Evolutionary conservation across 2,888 invertebrate species (phyloP).

Genomic region (Acrocera orbiculus): DNA sequence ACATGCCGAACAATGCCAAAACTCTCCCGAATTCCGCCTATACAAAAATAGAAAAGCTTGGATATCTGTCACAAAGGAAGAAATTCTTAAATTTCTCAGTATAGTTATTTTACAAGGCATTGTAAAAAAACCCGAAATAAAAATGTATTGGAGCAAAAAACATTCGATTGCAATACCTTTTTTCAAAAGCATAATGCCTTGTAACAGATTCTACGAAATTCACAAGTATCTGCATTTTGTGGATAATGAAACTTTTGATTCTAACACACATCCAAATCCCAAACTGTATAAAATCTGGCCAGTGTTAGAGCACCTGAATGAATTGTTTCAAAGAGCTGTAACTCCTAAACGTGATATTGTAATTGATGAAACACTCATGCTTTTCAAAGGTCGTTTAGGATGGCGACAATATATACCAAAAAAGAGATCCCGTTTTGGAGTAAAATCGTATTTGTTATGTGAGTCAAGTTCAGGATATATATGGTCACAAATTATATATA

Average conservation of each 20-base stretch:
- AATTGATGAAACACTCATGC: conserved; percentile 13
- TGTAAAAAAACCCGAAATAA: no score
- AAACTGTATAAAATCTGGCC: conserved; percentile 10
- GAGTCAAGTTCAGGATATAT: conserved; percentile 2
- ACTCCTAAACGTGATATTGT: conserved; percentile 10
- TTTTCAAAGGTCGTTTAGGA: conserved; percentile 1
- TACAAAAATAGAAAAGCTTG: no score
- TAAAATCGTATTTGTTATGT: conserved; percentile 3
- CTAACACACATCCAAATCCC: conserved; percentile 6
- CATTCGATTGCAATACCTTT: no score
- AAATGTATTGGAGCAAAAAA: no score
- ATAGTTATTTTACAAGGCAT: no score
- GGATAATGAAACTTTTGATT: conserved; percentile 2
- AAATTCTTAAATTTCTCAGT: no score
- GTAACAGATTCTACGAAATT: no score
- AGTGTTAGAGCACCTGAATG: conserved; percentile 8
- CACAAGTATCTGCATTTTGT: background rate
- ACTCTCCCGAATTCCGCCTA: no score
- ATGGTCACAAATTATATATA: conserved; percentile 1
- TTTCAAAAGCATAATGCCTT: no score
- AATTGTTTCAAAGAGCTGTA: background rate
- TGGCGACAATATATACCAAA: conserved; percentile 1
- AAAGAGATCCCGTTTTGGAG: conserved; percentile 3
- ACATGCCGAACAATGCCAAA: no score
- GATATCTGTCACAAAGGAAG: no score